phyloP scores from a whole-genome alignment of 1,140 invertebrate species.

The Drosophila trapezifrons region DNA sequence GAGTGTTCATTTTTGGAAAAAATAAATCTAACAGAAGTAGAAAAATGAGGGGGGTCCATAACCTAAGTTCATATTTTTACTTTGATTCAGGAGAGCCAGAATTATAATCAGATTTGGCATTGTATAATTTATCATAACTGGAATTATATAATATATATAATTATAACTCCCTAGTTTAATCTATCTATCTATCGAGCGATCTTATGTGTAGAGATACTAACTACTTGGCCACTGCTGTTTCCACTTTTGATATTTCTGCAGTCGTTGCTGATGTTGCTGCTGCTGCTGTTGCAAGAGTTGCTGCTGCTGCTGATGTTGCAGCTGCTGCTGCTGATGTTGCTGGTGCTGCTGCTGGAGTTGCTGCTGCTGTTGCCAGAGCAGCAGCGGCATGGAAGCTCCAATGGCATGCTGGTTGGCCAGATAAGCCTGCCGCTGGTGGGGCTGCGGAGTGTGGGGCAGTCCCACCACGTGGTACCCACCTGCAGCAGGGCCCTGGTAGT shows the following conservation, averaged over 20 bases:
- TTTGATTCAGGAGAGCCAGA: too few species aligned
- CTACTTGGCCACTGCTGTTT: constrained; percentile 51
- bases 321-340: constrained; percentile 7
- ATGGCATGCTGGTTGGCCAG: constrained; percentile 78
- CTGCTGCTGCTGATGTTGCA: constrained; percentile 20
- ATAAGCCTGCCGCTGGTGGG: constrained; percentile 65
- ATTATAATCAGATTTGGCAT: not conserved
- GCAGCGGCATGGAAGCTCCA: constrained; percentile 72
- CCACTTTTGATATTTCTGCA: constrained; percentile 32
- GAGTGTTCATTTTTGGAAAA: not conserved
- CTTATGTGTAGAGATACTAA: constrained; percentile 49
- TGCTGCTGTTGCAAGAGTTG: constrained; percentile 18
- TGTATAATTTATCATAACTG: not conserved
- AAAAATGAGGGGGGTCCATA: not conserved
- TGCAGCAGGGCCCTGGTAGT: constrained; percentile 27
- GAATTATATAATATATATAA: too few species aligned
- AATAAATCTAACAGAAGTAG: not conserved
- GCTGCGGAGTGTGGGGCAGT: constrained; percentile 75
- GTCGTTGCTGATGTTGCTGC: constrained; percentile 13
- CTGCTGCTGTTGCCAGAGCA: constrained; percentile 63
- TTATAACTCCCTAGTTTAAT: not conserved
- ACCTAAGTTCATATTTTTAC: too few species aligned
- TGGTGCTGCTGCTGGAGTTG: constrained; percentile 38
- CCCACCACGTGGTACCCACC: constrained; percentile 67
- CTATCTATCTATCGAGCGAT: not conserved